Base-by-base conservation (phyloP, 2,797 vertebrate genomes). In the Philypnodon macrostomus region DNA sequence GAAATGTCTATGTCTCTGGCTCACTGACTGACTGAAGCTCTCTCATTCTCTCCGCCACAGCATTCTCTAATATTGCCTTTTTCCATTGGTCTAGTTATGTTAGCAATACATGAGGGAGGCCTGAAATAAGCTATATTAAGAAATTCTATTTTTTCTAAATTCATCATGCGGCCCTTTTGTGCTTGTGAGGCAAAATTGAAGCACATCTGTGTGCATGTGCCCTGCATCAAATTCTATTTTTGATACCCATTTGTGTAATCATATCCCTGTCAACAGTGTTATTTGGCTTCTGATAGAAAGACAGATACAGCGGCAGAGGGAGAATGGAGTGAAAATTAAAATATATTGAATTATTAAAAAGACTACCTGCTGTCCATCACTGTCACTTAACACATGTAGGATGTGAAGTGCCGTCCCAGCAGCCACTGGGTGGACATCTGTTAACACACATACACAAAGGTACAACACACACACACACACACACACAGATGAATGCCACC, bases 1-100 rank as follows among this genome's bases (percentile, higher is more conserved):
- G 81, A 94, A 97, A 95, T 87, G 93, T 92, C 91, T 91, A 80
- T 87, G 91, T 90, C 89, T 93, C 90, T 89, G 85, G 88, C 85
- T 91, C 73, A 46, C 63, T 77, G 75, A 32, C 92, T 91, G 90
- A 86, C 90, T 90, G 86, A 49, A 73, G 70, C 40, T 72, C 70
- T 60, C 75, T 75, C 65, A 74, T 73, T 75, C 60, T 76, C 47
- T 53, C 51, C 60, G 57, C 47, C 30, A 4, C 38, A 55, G 54
- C 41, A 31, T 68, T 50, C 52, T 63, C 39, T 15, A 33, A 27
- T 37, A n/a, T 44, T 19, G 11, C 29, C 15, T 46, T 47, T 37
- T 67, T 55, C 38, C 42, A 47, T 67, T 63, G 41, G 47, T 58
- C 61, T 65, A 54, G 47, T 26, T 17, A 49, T 47, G 39, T 39